Base-by-base conservation (phyloP, 2,888 invertebrate species). In the Tiliacea citrago region DNA sequence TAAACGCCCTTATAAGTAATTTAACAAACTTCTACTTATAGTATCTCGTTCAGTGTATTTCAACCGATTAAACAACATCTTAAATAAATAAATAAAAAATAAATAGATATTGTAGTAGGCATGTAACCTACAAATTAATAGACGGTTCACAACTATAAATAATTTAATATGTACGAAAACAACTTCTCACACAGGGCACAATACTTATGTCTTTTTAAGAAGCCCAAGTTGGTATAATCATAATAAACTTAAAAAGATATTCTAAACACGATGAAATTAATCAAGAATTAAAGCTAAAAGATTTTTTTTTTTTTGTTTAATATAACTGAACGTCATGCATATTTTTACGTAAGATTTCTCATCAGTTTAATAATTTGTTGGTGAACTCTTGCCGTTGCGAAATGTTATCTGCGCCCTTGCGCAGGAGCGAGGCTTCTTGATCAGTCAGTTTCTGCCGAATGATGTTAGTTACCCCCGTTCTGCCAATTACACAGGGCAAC, bases 401-500 rank as follows among this genome's bases (percentile, higher is more conserved):
- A 93, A 98, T 96, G 29, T 96, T 91, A 24, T 93, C 90, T 5
- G 98, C 97, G 0, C 98, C 98, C 77, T 97, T 97, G 72, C 97
- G 96, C 69, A 98, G 92, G 81, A 97, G 94, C 4, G 89, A 82
- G 0, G 93, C 85, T 92, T 98, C 98, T 1, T 94, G 91, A 0
- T 96, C 93, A 0, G 97, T 97, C 67, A 98, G 93, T 45, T 96
- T 96, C 90, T 98, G 98, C 77, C 97, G 97, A 21, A 98, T 97
- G 68, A 98, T 94, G 83, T 97, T 96, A 0, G 97, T 97, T 2
- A 98, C 96, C n/a, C 98, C 98, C 69, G 97, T 96, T 76, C 96
- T 94, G 13, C 97, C 97, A 47, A 98, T 88, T 1, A 98, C 97
- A 85, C 97, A 97, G 2, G 98, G 98, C 68, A 98, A 91, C 0